Conservation (phyloP, 1,140 invertebrate species). For the Lanistes nyassanus region DNA sequence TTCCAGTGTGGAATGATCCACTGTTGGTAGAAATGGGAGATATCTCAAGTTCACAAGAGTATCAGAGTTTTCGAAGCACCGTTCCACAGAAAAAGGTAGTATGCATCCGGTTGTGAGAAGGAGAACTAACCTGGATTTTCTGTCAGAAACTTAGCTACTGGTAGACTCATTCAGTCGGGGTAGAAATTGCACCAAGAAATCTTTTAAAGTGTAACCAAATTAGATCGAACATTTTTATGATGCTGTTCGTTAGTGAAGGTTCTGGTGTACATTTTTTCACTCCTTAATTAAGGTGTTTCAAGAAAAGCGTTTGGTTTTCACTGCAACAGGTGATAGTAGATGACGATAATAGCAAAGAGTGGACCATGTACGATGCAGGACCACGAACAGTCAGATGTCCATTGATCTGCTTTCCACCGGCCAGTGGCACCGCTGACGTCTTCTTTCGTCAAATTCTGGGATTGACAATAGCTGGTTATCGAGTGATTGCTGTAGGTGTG, state of each 20-base stretch:
- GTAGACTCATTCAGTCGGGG: not conserved
- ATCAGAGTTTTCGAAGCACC: conserved; percentile 85
- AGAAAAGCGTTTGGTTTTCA: conserved; percentile 4
- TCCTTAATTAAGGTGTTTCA: conserved; percentile 12
- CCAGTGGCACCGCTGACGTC: conserved; percentile 88
- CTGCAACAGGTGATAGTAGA: conserved; percentile 86
- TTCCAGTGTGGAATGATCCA: no score
- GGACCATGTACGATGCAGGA: conserved; percentile 89
- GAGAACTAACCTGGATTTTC: not conserved
- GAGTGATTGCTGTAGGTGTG: conserved; percentile 80
- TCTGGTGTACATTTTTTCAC: no score
- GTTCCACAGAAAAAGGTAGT: conserved; percentile 77
- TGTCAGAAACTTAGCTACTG: no score
- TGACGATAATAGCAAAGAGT: conserved; percentile 81
- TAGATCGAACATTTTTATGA: not conserved
- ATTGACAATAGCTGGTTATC: conserved; percentile 80
- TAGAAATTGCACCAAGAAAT: not conserved
- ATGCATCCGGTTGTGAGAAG: not conserved
- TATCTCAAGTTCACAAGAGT: conserved; percentile 76
- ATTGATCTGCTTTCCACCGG: conserved; percentile 86
- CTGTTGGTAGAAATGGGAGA: conserved; percentile 42
- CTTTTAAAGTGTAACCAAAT: not conserved
- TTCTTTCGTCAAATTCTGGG: conserved; percentile 86
- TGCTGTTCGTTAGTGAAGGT: not conserved
- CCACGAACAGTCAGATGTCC: conserved; percentile 83